Conservation (phyloP, 2,797 vertebrate genomes). For the Schizopygopsis pylzovi region DNA sequence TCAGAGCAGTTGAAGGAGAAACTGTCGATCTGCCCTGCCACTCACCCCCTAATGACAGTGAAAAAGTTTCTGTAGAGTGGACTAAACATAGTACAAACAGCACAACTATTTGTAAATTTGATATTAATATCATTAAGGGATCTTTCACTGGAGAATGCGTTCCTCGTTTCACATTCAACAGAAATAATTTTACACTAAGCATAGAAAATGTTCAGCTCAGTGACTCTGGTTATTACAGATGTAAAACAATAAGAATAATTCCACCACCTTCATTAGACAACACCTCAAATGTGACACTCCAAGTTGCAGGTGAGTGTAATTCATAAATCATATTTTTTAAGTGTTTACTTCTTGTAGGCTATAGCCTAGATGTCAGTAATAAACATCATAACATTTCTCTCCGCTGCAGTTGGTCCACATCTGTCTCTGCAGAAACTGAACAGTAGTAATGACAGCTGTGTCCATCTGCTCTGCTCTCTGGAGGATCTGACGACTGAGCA, state of each 20-base stretch:
- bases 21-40: slow-evolving; percentile 39
- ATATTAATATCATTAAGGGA: fast-evolving
- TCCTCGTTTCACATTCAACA: not conserved
- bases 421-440: slow-evolving; percentile 43
- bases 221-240: slow-evolving; percentile 58
- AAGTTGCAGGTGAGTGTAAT: slow-evolving; percentile 44
- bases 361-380: not conserved
- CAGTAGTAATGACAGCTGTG: slow-evolving; percentile 35
- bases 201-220: slow-evolving; percentile 26
- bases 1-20: slow-evolving; percentile 33
- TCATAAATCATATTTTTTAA: not conserved
- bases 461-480: slow-evolving; percentile 56
- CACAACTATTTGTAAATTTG: not conserved
- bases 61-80: not conserved
- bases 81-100: not conserved
- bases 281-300: not conserved
- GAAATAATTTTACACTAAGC: not conserved
- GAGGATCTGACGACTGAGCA: slow-evolving; percentile 6
- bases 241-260: not conserved
- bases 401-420: not conserved
- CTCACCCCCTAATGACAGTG: fast-evolving
- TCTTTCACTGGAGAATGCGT: fast-evolving
- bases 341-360: not conserved
- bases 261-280: slow-evolving; percentile 7
- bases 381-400: not conserved